Base-by-base conservation (phyloP, 37 sponge, comb jelly and placozoan species). In the Diacarnus erythraeanus region DNA sequence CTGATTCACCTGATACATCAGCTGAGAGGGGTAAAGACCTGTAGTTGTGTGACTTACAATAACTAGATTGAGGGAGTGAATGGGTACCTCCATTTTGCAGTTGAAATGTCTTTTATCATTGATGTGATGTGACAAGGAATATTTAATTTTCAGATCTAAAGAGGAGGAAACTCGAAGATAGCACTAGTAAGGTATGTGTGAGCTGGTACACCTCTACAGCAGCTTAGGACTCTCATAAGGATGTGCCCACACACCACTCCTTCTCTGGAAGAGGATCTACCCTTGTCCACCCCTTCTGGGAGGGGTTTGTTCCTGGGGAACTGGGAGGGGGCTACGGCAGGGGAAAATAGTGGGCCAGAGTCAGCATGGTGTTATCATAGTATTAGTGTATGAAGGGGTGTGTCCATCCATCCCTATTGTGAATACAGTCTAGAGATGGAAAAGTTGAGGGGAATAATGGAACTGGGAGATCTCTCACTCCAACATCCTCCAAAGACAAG, bases 121-220 rank as follows among this genome's bases (percentile, higher is more conserved):
- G n/a, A n/a, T n/a, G n/a, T n/a, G n/a, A n/a, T n/a, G n/a, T n/a
- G n/a, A n/a, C n/a, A n/a, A n/a, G n/a, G n/a, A n/a, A 38, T 42
- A 17, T 65, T 8, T 64, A 18, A 38, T 29, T 59, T 21, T 18
- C 64, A 77, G 85, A 85, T 5, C 23, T 31, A 40, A 85, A 85
- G 39, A 77, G 78, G 35, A 54, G 85, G 29, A 85, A 85, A 64
- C 34, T 85, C 30, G 85, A 76, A 3, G 85, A 85, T 12, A 60
- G 42, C 42, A 40, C 40, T 30, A 59, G 18, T 57, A 76, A 61
- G 44, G 59, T 63, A 61, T 73, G 80, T 42, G 67, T 30, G 64
- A 21, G 47, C 6, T 72, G 47, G 12, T 38, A 6, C 34, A 21
- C 39, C 39, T 72, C 51, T 12, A 47, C 10, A 47, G 51, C 51